These are phyloP conservation scores for Heterotilapia buettikoferi DNA, from an alignment of 2,113 vertebrate species.

Conservation along the genomic window DNA sequence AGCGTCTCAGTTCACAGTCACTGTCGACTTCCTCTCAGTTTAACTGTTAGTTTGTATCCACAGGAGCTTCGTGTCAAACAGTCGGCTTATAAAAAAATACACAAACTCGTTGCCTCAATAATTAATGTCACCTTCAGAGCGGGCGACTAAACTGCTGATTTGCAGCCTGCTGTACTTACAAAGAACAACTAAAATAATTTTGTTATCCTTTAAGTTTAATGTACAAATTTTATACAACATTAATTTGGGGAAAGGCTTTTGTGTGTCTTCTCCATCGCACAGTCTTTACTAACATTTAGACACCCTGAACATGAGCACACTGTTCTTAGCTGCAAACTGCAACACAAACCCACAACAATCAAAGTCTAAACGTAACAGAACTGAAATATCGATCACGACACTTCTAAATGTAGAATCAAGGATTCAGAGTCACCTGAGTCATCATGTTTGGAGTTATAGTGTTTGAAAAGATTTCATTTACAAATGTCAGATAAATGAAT, in stretches of 20 bases:
- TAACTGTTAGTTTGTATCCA: neutral
- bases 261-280: neutral
- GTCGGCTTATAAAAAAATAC: fast-evolving
- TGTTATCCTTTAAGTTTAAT: neutral
- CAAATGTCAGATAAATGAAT: neutral
- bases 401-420: fast-evolving
- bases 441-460: fast-evolving
- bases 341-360: neutral
- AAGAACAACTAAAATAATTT: neutral
- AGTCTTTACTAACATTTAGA: neutral
- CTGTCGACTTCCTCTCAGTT: fast-evolving
- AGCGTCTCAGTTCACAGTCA: neutral
- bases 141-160: fast-evolving
- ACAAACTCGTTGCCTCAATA: neutral
- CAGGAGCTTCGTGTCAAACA: neutral
- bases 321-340: neutral
- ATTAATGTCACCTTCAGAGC: neutral
- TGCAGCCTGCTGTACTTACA: neutral
- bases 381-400: neutral
- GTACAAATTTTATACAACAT: neutral
- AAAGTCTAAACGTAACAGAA: fast-evolving
- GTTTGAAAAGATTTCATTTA: neutral
- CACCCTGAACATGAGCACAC: fast-evolving
- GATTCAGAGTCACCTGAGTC: neutral
- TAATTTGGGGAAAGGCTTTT: neutral